Conservation (phyloP, 2,797 vertebrate genomes). For the Tauraco hartlaubi region DNA sequence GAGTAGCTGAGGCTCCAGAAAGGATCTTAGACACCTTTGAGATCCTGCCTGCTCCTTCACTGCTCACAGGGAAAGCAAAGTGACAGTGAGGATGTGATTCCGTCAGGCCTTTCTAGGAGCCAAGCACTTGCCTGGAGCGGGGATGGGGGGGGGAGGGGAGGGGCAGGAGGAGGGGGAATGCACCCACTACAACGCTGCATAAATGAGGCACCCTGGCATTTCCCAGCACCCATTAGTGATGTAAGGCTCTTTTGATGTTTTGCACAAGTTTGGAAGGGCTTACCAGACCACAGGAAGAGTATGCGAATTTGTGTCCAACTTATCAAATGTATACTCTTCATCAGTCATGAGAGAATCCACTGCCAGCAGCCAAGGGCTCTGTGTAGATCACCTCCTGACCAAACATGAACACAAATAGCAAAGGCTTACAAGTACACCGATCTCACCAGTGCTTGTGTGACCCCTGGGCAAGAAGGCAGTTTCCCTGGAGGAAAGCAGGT, state of each 20-base stretch:
- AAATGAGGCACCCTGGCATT: background rate
- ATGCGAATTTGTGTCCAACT: background rate
- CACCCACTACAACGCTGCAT: rapidly evolving
- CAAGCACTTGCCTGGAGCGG: background rate
- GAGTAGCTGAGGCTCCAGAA: background rate
- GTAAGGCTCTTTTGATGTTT: background rate
- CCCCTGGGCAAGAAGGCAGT: background rate
- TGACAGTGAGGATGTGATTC: background rate
- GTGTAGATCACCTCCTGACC: background rate
- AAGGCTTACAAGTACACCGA: background rate
- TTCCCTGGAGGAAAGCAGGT: background rate
- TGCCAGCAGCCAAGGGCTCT: background rate
- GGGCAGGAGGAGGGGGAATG: background rate
- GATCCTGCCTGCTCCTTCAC: background rate
- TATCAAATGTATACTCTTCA: background rate
- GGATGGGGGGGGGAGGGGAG: too few relatives aligned
- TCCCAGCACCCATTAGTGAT: background rate
- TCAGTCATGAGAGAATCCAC: background rate
- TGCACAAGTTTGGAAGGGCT: background rate
- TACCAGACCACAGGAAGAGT: background rate
- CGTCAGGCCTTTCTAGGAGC: background rate
- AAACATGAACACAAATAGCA: background rate
- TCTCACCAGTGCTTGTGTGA: background rate
- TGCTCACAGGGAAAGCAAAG: background rate
- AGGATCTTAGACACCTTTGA: background rate